These are phyloP conservation scores for Pristionchus exspectatus DNA, from an alignment of 2,888 invertebrate genomes.

Conservation along the genomic window DNA sequence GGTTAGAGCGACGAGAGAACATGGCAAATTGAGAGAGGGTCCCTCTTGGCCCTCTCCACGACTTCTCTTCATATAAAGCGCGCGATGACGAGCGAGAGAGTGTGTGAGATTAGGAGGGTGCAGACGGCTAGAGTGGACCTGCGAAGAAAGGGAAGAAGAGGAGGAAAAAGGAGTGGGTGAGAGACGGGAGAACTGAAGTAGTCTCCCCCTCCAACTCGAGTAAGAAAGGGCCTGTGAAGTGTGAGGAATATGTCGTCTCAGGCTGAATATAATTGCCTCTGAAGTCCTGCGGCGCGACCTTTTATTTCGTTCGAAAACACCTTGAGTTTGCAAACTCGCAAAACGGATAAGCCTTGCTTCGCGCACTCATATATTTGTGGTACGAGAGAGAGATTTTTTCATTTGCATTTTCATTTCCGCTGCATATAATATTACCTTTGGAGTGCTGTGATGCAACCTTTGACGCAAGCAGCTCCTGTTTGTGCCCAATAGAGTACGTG, in stretches of 20 bases:
- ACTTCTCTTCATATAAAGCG: slow-evolving; percentile 27
- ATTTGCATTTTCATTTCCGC: too few species aligned
- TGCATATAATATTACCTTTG: too few species aligned
- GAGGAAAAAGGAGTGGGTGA: slow-evolving; percentile 15
- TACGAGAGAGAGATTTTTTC: too few species aligned
- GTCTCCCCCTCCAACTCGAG: background rate
- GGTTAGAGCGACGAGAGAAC: background rate
- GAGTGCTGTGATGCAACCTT: too few species aligned
- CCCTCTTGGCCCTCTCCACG: background rate
- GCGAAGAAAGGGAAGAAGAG: background rate
- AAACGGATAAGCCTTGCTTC: too few species aligned
- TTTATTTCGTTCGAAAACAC: too few species aligned
- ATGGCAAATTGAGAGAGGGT: background rate
- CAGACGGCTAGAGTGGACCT: slow-evolving; percentile 22
- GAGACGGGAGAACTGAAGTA: slow-evolving; percentile 17
- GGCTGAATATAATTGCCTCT: background rate
- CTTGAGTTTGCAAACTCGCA: too few species aligned
- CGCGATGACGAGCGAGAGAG: background rate
- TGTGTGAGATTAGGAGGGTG: background rate
- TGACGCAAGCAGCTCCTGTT: too few species aligned
- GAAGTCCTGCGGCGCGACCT: background rate
- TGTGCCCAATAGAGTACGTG: too few species aligned
- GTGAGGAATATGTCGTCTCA: background rate
- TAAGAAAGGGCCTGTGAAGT: background rate
- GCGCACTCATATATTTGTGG: too few species aligned